Percentiles rank a stretch among this genome's conserved stretches.
phyloP scores from a whole-genome alignment of 2,113 vertebrate species.

The Gorilla gorilla region DNA sequence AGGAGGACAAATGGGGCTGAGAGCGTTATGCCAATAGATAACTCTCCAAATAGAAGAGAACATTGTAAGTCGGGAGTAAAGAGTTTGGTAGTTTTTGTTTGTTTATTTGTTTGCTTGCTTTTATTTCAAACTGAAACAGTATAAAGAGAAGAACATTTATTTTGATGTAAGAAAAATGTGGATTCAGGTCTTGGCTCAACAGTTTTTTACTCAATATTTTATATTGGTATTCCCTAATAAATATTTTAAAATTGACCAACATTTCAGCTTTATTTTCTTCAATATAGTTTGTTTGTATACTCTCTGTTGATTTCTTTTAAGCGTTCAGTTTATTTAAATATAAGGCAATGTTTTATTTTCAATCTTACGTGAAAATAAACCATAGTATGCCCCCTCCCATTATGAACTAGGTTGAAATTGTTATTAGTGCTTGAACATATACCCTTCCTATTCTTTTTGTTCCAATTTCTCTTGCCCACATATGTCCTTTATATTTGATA shows the following conservation, averaged over 20 bases:
- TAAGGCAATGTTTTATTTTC: neutral
- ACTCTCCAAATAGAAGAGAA: neutral
- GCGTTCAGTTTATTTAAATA: neutral
- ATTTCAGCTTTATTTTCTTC: neutral
- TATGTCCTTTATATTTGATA: neutral
- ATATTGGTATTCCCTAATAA: neutral
- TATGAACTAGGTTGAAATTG: neutral
- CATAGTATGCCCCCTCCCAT: neutral
- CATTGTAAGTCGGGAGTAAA: neutral
- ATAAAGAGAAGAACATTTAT: neutral
- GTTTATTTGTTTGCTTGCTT: neutral
- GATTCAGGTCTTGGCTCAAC: neutral
- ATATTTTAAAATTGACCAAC: neutral
- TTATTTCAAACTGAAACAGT: neutral
- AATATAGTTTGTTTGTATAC: neutral
- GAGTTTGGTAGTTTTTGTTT: neutral
- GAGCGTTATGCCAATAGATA: neutral
- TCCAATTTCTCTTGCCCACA: neutral
- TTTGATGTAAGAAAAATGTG: constrained; percentile 6
- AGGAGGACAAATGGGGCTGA: accelerated
- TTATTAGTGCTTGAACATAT: neutral
- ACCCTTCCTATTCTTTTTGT: neutral
- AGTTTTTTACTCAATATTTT: neutral
- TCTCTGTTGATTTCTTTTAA: neutral
- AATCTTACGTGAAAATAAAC: neutral